Conservation (phyloP, 2,113 vertebrate genomes). For the Phrynosoma blainvillii region DNA sequence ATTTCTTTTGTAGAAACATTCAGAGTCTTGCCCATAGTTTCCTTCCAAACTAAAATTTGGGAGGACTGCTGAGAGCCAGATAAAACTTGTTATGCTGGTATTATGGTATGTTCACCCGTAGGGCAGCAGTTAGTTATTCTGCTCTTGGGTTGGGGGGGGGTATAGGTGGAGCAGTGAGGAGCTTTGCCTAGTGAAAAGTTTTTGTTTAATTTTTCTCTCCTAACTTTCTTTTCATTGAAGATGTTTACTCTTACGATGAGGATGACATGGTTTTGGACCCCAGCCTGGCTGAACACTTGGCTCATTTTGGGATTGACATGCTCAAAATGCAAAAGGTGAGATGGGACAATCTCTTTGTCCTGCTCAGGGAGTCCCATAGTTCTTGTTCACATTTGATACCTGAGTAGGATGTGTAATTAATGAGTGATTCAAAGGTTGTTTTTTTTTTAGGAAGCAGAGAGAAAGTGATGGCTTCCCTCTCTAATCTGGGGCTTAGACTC, state of each 20-base stretch:
- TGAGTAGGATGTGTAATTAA: not conserved
- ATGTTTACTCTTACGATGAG: conserved; percentile 97
- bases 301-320: conserved; percentile 98
- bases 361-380: not conserved
- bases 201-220: not conserved
- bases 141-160: not conserved
- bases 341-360: not conserved
- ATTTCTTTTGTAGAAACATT: not conserved
- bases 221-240: conserved; percentile 65
- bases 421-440: too few relatives aligned
- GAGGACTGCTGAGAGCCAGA: not conserved
- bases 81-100: not conserved
- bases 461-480: too few relatives aligned
- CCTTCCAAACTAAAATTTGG: not conserved
- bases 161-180: not conserved
- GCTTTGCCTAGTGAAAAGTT: not conserved
- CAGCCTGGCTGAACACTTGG: conserved; percentile 91
- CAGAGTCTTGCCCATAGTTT: not conserved
- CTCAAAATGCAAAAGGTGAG: conserved; percentile 98
- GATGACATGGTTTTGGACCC: conserved; percentile 98
- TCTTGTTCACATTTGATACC: not conserved
- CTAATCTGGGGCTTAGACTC: not conserved
- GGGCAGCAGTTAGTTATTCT: not conserved
- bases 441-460: too few relatives aligned
- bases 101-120: not conserved